Evolutionary conservation across 2,113 vertebrate genomes (phyloP).

Genomic region (Dermatemys mawii): DNA sequence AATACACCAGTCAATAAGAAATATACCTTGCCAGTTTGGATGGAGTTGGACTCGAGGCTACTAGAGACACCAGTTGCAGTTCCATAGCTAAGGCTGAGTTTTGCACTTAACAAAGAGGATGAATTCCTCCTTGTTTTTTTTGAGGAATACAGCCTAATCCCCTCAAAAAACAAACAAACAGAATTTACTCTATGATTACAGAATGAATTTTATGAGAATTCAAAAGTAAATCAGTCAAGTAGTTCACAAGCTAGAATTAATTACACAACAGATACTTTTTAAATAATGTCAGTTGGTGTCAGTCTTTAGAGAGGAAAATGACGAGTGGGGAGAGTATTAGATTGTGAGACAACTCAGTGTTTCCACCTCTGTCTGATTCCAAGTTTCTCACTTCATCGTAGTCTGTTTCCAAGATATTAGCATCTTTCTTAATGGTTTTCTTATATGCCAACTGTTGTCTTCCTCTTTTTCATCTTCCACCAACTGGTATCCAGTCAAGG

Average conservation of each 20-base stretch:
- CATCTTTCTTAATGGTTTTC: neutral
- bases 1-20: neutral
- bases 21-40: neutral
- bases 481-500: neutral
- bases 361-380: neutral
- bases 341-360: accelerated
- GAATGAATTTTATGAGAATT: neutral
- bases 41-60: neutral
- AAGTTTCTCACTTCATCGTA: neutral
- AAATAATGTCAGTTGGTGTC: neutral
- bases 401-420: neutral
- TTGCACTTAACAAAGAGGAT: neutral
- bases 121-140: accelerated
- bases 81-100: neutral
- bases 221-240: neutral
- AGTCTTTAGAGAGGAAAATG: neutral
- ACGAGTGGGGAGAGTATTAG: neutral
- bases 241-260: neutral
- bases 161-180: neutral
- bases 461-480: neutral
- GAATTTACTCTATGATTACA: neutral
- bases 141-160: neutral
- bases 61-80: neutral
- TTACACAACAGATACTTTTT: neutral
- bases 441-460: neutral